Conservation (phyloP, 2,113 vertebrate species). For the Oryzias curvinotus region DNA sequence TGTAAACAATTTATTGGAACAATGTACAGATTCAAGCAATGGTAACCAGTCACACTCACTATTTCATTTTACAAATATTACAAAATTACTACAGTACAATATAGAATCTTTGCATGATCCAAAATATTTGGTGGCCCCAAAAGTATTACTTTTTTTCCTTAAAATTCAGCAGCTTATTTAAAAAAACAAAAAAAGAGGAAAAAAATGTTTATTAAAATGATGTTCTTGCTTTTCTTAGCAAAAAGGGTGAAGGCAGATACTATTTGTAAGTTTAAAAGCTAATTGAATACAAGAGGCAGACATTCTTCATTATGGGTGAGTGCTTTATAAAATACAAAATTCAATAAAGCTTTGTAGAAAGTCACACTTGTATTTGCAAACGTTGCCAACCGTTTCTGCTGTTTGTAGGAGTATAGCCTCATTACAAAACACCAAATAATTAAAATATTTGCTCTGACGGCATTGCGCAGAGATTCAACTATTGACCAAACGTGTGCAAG, state of each 20-base stretch:
- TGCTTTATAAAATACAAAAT: conserved; percentile 80
- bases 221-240: conserved; percentile 84
- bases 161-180: conserved; percentile 94
- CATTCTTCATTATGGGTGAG: conserved; percentile 83
- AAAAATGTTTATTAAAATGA: conserved; percentile 91
- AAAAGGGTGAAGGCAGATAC: conserved; percentile 84
- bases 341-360: conserved; percentile 83
- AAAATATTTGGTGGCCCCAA: conserved; percentile 99
- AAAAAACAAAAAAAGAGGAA: conserved; percentile 86
- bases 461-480: conserved; percentile 61
- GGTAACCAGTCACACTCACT: conserved; percentile 96
- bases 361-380: conserved; percentile 76
- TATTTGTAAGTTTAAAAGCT: conserved; percentile 85
- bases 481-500: conserved; percentile 47
- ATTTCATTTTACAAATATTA: conserved; percentile 98
- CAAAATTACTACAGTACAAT: conserved; percentile 99
- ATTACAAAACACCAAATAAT: conserved; percentile 14
- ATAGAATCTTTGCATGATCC: conserved; percentile 99
- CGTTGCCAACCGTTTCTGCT: conserved; percentile 49
- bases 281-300: conserved; percentile 81
- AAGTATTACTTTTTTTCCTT: conserved; percentile 79
- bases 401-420: conserved; percentile 41
- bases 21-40: conserved; percentile 95
- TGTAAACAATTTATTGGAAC: conserved; percentile 98
- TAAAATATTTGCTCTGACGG: conserved; percentile 64